Percentiles rank a stretch among this genome's conserved stretches.
Evolutionary conservation across 1,140 invertebrate genomes (phyloP).

Genomic region (Mactra quadrangularis): DNA sequence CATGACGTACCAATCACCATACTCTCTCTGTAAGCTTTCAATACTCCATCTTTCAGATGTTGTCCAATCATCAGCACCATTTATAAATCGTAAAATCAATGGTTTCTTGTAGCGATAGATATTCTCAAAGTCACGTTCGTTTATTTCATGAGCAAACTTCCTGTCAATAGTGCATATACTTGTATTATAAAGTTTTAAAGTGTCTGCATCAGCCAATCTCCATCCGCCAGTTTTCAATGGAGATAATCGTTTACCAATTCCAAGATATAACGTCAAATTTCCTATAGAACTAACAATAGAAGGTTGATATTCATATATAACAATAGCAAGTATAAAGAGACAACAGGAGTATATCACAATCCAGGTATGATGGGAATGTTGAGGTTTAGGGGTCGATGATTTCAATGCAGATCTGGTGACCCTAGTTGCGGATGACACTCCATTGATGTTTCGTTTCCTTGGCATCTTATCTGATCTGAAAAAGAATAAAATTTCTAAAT

Average conservation of each 20-base stretch:
- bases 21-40: conserved; percentile 66
- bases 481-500: neutral
- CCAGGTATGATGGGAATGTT: neutral
- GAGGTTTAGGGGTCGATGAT: neutral
- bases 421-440: neutral
- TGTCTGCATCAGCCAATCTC: conserved; percentile 64
- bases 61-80: conserved; percentile 79
- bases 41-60: conserved; percentile 72
- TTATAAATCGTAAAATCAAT: conserved; percentile 75
- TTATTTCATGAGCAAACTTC: conserved; percentile 65
- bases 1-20: conserved; percentile 73
- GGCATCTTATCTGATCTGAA: conserved; percentile 21
- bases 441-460: neutral
- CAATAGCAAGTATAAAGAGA: conserved; percentile 15
- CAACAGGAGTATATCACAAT: neutral
- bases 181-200: conserved; percentile 59
- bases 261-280: neutral
- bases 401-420: neutral
- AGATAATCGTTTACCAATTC: too few relatives aligned
- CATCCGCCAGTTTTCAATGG: conserved; percentile 64
- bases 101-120: conserved; percentile 76
- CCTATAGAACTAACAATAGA: neutral
- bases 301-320: conserved; percentile 11
- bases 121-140: conserved; percentile 72
- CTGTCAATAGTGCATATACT: conserved; percentile 72